A percentile compares a stretch with the other conserved stretches of the same genome.
phyloP scores from a whole-genome alignment of 2,888 invertebrate genomes.

The Cristatella mucedo region DNA sequence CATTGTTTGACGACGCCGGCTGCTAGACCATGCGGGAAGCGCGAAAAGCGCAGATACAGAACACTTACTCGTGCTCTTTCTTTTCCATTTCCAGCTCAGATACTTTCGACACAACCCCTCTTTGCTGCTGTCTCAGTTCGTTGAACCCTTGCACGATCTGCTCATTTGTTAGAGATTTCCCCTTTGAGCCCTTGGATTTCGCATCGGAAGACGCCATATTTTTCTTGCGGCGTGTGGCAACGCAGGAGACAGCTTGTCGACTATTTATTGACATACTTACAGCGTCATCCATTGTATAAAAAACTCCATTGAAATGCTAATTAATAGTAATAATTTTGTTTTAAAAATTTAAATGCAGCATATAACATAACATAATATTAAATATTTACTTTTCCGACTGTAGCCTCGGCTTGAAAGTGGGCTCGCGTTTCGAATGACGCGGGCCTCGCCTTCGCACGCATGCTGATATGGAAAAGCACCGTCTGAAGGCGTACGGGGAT shows the following conservation, averaged over 20 bases:
- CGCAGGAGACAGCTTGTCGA: no score
- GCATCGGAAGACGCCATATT: background rate
- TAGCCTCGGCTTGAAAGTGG: background rate
- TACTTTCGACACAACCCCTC: conserved; percentile 67
- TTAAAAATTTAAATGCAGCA: no score
- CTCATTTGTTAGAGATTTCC: conserved; percentile 41
- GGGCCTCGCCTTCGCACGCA: background rate
- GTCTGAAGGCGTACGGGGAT: conserved; percentile 11
- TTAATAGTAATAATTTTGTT: no score
- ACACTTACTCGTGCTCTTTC: conserved; percentile 86
- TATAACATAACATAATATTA: no score
- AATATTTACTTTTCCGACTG: no score
- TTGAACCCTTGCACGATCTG: conserved; percentile 76
- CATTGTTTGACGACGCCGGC: no score
- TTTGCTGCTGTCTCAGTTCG: conserved; percentile 67
- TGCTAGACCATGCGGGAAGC: no score
- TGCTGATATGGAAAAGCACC: background rate
- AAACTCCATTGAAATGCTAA: no score
- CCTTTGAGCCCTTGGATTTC: conserved; percentile 9
- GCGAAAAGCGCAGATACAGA: no score
- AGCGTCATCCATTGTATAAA: no score
- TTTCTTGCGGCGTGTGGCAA: background rate
- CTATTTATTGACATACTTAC: no score
- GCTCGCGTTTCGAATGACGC: background rate
- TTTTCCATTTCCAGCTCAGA: conserved; percentile 82